Base-by-base conservation (phyloP, 2,888 invertebrate genomes). In the Eretmocerus hayati region DNA sequence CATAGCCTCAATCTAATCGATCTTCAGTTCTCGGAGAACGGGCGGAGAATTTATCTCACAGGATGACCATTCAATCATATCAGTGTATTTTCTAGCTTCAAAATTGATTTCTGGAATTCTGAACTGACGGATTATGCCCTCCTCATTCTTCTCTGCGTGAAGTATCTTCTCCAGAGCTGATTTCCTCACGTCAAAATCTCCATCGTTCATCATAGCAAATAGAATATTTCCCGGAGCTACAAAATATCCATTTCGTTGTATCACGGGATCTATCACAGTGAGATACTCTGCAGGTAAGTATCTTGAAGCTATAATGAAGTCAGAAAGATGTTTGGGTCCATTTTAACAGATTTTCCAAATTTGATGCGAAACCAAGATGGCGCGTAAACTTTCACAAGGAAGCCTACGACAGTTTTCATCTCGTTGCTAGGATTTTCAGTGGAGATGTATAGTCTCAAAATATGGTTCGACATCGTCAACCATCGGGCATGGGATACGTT, bases 321-420 rank as follows among this genome's bases (percentile, higher is more conserved):
- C 11, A 16, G 42, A 55, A 16, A 56, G 23, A 49, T 55, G 52
- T 32, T 45, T 53, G 16, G 51, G 22, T 21, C 54, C 56, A 21
- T 54, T 21, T 32, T 46, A 18, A 48, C 46, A 30, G n/a, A 42
- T n/a, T 32, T 39, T 21, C 47, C 26, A 30, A n/a, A 33, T 23
- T 54, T 58, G 16, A 58, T 58, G 16, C 15, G 20, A 38, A 56
- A 58, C 58, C 56, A 57, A 32, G 50, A n/a, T 19, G 50, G 56
- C 15, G 52, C 48, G 32, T 58, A 58, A 26, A 48, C 45, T 35
- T 46, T 54, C 15, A 55, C 22, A 21, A 58, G 43, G 39, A 55
- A 41, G 11, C 15, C 15, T 9, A 33, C 33, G 5, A 33, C 5
- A n/a, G 5, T 15, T 33, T 33, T 5, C 8, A 33, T 5, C 5